Percentiles rank a stretch among this genome's conserved stretches.
phyloP scores from a whole-genome alignment of 2,113 vertebrate species.

The Ascaphus truei region DNA sequence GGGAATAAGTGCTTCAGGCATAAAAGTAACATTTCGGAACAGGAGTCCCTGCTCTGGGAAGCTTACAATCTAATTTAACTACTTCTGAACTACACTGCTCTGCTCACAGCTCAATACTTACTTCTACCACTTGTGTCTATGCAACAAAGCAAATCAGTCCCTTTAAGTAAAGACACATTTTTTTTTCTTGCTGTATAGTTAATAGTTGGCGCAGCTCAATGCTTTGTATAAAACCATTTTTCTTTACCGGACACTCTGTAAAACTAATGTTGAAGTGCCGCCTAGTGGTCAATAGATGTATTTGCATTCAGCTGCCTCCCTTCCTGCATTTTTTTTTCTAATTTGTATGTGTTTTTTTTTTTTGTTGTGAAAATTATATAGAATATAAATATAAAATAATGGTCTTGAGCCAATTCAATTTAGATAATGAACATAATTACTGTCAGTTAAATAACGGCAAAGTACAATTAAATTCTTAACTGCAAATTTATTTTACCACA shows the following conservation, averaged over 20 bases:
- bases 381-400: slow-evolving; percentile 36
- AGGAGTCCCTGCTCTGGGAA: too few species aligned
- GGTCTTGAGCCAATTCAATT: slow-evolving; percentile 31
- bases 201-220: neutral
- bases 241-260: neutral
- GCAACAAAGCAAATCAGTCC: slow-evolving; percentile 27
- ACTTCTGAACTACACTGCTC: slow-evolving; percentile 19
- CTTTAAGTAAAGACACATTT: neutral
- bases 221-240: too few species aligned
- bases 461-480: slow-evolving; percentile 37
- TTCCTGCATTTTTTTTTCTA: neutral
- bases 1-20: too few species aligned
- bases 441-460: slow-evolving; percentile 30
- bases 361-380: slow-evolving; percentile 34
- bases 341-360: slow-evolving; percentile 2
- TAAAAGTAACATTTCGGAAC: too few species aligned
- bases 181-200: neutral
- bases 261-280: slow-evolving; percentile 9
- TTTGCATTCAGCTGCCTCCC: neutral
- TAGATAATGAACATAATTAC: slow-evolving; percentile 37
- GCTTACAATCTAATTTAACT: too few species aligned
- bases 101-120: slow-evolving; percentile 14
- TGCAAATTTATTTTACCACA: slow-evolving; percentile 33
- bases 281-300: neutral
- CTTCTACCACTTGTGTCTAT: slow-evolving; percentile 24